phyloP scores from a whole-genome alignment of 2,113 vertebrate genomes.

The Equus quagga region DNA sequence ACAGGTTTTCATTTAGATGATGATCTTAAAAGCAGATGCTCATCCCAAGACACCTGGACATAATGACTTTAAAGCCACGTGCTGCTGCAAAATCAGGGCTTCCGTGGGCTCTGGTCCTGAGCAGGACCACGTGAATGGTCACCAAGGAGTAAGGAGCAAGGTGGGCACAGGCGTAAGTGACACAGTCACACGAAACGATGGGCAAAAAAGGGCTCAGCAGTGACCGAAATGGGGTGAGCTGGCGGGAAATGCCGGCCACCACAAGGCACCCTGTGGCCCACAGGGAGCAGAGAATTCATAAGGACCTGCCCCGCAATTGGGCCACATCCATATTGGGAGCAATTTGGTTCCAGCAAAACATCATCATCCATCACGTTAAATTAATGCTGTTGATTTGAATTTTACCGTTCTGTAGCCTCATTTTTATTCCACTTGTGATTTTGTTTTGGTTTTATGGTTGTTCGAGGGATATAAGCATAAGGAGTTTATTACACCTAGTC shows the following conservation, averaged over 20 bases:
- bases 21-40: neutral
- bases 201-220: neutral
- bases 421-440: constrained; percentile 4
- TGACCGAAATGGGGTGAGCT: rapidly evolving
- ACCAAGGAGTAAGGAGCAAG: neutral
- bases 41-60: rapidly evolving
- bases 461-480: neutral
- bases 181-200: rapidly evolving
- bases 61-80: rapidly evolving
- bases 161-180: rapidly evolving
- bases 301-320: rapidly evolving
- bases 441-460: neutral
- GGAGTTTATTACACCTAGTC: neutral
- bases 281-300: rapidly evolving
- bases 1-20: neutral
- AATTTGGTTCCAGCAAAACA: neutral
- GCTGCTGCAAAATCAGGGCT: neutral
- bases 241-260: neutral
- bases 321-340: rapidly evolving
- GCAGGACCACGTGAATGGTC: rapidly evolving
- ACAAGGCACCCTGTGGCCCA: rapidly evolving
- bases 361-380: neutral
- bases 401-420: neutral
- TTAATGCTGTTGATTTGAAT: neutral
- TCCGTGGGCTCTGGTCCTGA: rapidly evolving